phyloP scores from a whole-genome alignment of 92 coral and sea anemone species.

The Siderastrea radians region DNA sequence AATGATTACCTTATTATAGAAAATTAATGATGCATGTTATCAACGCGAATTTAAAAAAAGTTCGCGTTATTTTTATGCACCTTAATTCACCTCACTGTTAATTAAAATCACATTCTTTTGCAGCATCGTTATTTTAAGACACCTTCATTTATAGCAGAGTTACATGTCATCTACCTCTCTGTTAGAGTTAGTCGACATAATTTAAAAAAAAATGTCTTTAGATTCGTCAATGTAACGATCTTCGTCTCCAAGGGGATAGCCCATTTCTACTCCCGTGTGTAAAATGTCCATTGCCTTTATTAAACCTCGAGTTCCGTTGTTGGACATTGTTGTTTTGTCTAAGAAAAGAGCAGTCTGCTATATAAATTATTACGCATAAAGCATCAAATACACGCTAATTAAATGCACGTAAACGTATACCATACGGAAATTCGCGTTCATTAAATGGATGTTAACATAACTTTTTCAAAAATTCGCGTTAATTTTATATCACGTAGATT shows the following conservation, averaged over 20 bases:
- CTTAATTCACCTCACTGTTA: conserved; percentile 36
- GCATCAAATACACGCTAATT: too few relatives aligned
- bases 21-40: conserved; percentile 29
- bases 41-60: conserved; percentile 24
- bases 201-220: conserved; percentile 16
- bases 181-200: not conserved
- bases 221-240: conserved; percentile 44
- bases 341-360: too few relatives aligned
- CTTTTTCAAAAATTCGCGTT: too few relatives aligned
- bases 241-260: conserved; percentile 44
- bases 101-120: conserved; percentile 12
- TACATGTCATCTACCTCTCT: conserved; percentile 35
- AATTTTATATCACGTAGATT: too few relatives aligned
- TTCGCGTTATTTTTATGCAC: conserved; percentile 36
- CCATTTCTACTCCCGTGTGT: conserved; percentile 38
- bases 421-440: too few relatives aligned
- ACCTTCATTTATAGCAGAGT: conserved; percentile 20
- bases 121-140: conserved; percentile 34
- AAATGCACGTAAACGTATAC: too few relatives aligned
- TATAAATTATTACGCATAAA: too few relatives aligned
- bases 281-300: conserved; percentile 26
- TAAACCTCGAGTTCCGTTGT: too few relatives aligned
- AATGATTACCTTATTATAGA: conserved; percentile 24
- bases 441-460: too few relatives aligned
- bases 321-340: too few relatives aligned